Conservation (phyloP, 2,113 vertebrate genomes). For the Cyprinodon brontotheroides region DNA sequence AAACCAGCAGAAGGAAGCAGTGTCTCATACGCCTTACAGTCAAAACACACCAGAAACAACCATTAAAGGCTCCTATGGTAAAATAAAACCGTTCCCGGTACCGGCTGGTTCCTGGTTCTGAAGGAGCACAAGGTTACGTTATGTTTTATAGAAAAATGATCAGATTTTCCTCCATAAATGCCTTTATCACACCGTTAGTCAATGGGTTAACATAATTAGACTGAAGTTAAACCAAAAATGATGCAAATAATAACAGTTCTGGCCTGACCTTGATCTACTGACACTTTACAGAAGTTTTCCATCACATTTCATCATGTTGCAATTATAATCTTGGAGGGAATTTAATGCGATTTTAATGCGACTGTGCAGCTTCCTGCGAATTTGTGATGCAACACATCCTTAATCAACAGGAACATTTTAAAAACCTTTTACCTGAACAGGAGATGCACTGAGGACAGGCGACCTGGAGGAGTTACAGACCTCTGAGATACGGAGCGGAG, state of each 20-base stretch:
- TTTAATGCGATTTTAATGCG: not conserved
- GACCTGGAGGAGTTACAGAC: too few species aligned
- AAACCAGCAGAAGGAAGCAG: constrained; percentile 48
- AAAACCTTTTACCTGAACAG: too few species aligned
- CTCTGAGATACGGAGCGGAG: too few species aligned
- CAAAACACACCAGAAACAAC: constrained; percentile 57
- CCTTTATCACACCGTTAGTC: constrained; percentile 22
- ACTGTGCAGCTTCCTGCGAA: not conserved
- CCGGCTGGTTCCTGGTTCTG: constrained; percentile 35
- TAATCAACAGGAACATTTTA: too few species aligned
- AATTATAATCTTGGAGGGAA: not conserved
- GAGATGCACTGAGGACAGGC: too few species aligned
- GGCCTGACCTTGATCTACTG: not conserved
- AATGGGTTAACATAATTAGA: not conserved
- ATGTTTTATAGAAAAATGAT: constrained; percentile 32
- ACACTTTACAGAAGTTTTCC: too few species aligned
- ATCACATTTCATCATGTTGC: not conserved
- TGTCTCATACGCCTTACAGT: constrained; percentile 50
- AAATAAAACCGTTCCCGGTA: constrained; percentile 39
- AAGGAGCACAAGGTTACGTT: constrained; percentile 53
- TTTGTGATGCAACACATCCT: too few species aligned
- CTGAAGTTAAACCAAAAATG: not conserved
- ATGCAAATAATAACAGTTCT: not conserved
- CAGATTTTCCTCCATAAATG: constrained; percentile 42
- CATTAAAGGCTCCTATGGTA: constrained; percentile 53